Base-by-base conservation (phyloP, 2,888 invertebrate genomes). In the Papilio gigon region DNA sequence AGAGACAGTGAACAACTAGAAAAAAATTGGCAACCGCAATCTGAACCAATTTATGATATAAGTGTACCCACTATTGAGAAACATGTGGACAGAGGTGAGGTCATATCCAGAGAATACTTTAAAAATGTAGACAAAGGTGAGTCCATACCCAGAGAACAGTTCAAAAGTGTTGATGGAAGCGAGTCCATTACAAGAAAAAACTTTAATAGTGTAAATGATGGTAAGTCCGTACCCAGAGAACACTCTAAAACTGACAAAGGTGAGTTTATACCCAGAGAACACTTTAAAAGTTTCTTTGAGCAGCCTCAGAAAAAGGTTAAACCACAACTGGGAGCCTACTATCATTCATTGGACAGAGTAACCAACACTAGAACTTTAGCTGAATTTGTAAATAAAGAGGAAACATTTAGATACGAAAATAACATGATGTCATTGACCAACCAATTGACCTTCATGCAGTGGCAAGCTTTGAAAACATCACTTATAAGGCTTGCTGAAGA, bases 391-490 rank as follows among this genome's bases (percentile, higher is more conserved):
- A 71, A 77, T 17, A 82, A 74, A 63, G 92, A 92, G 78, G 90
- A 91, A 72, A 71, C 64, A 4, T 84, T 79, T 37, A 86, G 88
- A 79, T 87, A 79, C 81, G 78, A 83, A 70, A 73, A 78, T n/a
- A 80, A 80, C 67, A 70, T 73, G 1, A 73, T 78, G 58, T 85
- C 90, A 20, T 74, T 90, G 40, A 88, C 92, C 30, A 79, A 71
- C 11, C 88, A 92, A 73, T 80, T 93, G 42, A 92, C 92, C 72
- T 92, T 93, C 66, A 90, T 93, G 86, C 93, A 93, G 71, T 93
- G 93, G 93, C 92, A 92, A 76, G 84, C 90, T 59, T 78, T 93
- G 14, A 92, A 87, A 79, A 87, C 80, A 27, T 80, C 84, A 44
- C 72, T 92, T 17, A 71, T 80, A 3, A 87, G 86, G 76, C 76